A percentile compares a stretch with the other conserved stretches of the same genome.
phyloP scores from a whole-genome alignment of 2,797 vertebrate species.

The Sebastes trivittatus region DNA sequence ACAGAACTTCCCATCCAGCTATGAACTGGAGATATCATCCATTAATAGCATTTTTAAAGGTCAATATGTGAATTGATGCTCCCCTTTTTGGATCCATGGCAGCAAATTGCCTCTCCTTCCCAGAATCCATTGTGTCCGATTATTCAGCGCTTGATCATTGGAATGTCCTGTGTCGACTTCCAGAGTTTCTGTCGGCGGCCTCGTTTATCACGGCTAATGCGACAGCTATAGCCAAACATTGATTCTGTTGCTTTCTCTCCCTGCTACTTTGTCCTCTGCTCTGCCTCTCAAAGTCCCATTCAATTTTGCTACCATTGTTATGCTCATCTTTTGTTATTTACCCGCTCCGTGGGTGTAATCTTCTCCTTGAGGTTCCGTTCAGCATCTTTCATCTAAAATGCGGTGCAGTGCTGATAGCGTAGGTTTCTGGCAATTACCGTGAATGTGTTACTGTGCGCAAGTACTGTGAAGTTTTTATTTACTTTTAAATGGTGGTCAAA shows the following conservation, averaged over 20 bases:
- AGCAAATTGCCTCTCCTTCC: constrained; percentile 73
- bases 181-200: constrained; percentile 47
- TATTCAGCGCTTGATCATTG: constrained; percentile 73
- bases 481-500: constrained; percentile 28
- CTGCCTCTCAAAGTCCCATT: constrained; percentile 53
- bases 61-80: constrained; percentile 71
- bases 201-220: constrained; percentile 73
- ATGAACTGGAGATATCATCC: constrained; percentile 63
- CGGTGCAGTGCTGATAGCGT: neutral
- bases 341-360: constrained; percentile 38
- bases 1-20: constrained; percentile 43
- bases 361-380: constrained; percentile 40
- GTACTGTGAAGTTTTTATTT: constrained; percentile 19
- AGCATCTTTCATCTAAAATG: constrained; percentile 48
- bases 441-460: constrained; percentile 7
- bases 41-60: constrained; percentile 72
- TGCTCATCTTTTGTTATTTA: constrained; percentile 40
- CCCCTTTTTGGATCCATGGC: constrained; percentile 60
- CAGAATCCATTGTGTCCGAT: constrained; percentile 74
- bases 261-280: constrained; percentile 43
- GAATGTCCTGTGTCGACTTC: constrained; percentile 57
- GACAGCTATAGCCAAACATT: constrained; percentile 71
- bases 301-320: constrained; percentile 47
- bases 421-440: constrained; percentile 27
- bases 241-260: constrained; percentile 59